These are phyloP conservation scores for Epinotia bilunana DNA, from an alignment of 2,888 invertebrate genomes.

Conservation along the genomic window DNA sequence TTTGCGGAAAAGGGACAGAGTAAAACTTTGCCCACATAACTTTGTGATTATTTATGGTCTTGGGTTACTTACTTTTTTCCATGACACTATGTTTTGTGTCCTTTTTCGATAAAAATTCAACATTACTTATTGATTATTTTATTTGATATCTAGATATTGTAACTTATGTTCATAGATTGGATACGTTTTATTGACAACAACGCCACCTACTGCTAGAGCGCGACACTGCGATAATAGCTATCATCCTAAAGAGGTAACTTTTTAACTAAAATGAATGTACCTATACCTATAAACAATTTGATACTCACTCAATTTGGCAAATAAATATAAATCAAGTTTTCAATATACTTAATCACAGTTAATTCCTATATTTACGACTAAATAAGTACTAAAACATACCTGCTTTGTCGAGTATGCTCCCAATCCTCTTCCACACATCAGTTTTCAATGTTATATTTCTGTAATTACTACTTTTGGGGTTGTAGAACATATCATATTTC, in stretches of 20 bases:
- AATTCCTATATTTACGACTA: background rate
- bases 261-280: background rate
- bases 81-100: too few species aligned
- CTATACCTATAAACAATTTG: background rate
- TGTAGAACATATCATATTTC: slow-evolving; percentile 25
- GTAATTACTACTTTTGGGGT: slow-evolving; percentile 12
- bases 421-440: slow-evolving; percentile 25
- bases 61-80: too few species aligned
- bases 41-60: too few species aligned
- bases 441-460: slow-evolving; percentile 12
- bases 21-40: too few species aligned
- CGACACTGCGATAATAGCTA: background rate
- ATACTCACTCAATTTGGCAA: background rate
- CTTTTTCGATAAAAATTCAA: too few species aligned
- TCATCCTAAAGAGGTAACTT: background rate
- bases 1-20: too few species aligned
- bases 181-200: background rate
- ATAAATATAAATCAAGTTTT: background rate
- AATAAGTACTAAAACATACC: background rate
- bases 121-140: too few species aligned
- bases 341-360: background rate
- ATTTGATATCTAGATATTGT: background rate
- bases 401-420: slow-evolving; percentile 17
- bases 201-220: background rate
- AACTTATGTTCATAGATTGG: background rate